Base-by-base conservation (phyloP, 1,140 invertebrate species). In the Ectropis grisescens region DNA sequence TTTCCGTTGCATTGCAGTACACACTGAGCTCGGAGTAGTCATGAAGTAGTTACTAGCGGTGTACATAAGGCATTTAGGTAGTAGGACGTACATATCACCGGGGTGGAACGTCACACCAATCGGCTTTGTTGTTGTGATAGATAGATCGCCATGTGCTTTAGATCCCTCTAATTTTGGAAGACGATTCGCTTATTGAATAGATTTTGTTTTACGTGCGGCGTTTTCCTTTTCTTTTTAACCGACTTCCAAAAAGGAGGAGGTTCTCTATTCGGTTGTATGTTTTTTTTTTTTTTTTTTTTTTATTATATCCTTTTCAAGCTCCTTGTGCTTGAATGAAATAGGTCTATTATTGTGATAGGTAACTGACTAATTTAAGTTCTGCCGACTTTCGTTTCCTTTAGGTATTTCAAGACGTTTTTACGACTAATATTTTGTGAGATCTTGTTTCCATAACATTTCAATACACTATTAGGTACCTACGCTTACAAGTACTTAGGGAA, bases 31-130 rank as follows among this genome's bases (percentile, higher is more conserved):
- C 75, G 58, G 72, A 80, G 72, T 78, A 78, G 72, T 80, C 75
- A 80, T 80, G 75, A 78, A 80, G 75, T 76, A 80, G 75, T 80
- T 69, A 81, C 75, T 80, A 78, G 72, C 71, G 56, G 75, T 75
- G 70, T 80, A 80, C 75, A 80, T 80, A 80, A 80, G 75, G 75
- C 75, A 80, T 80, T 80, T 80, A 80, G 75, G 75, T 80, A 80
- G 62, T 80, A 80, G 68, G 67, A 70, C 71, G 70, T 75, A 80
- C 68, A 80, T 74, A 78, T 78, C 64, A 74, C 72, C 74, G 75
- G 72, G 72, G 72, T 80, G 65, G 72, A 74, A 78, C 75, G 75
- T 80, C 72, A 68, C 62, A 71, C 72, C 75, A 78, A 80, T 80
- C 75, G 72, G 65, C 72, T 76, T 75, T 78, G 66, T 80, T 78